Conservation (phyloP, 2,797 vertebrate species). For the Rallus crepitans region DNA sequence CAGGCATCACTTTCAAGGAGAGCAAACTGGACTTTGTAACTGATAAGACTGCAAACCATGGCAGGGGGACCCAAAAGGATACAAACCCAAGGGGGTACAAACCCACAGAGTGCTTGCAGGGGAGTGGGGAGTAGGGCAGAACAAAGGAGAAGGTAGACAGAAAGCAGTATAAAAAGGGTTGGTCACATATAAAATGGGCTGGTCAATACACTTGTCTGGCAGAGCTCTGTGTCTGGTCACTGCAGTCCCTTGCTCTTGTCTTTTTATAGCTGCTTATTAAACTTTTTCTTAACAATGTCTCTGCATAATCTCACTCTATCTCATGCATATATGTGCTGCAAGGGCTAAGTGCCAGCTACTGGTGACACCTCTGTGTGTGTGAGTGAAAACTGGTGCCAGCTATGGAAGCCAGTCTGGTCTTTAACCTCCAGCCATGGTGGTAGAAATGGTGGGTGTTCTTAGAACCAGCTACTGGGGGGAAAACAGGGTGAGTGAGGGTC, state of each 20-base stretch:
- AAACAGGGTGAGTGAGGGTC: neutral
- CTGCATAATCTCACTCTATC: neutral
- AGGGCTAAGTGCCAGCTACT: neutral
- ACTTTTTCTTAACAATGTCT: neutral
- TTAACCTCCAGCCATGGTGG: neutral
- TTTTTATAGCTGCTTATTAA: neutral
- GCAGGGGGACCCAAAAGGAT: neutral
- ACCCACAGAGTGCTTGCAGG: neutral
- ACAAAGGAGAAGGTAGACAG: neutral
- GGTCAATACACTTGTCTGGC: neutral
- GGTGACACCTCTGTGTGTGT: neutral
- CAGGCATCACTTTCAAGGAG: neutral
- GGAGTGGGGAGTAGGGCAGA: neutral
- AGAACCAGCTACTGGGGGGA: neutral
- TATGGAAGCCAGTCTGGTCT: neutral
- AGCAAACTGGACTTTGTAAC: neutral
- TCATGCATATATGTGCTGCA: neutral
- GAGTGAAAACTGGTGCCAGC: neutral
- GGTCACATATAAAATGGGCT: neutral
- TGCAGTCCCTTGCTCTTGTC: neutral
- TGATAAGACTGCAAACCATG: neutral
- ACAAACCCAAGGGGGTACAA: neutral
- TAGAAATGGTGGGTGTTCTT: accelerated
- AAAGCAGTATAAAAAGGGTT: neutral
- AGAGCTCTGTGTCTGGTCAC: neutral